phyloP scores from a whole-genome alignment of 1,140 invertebrate species.

The Pectinophora gossypiella region DNA sequence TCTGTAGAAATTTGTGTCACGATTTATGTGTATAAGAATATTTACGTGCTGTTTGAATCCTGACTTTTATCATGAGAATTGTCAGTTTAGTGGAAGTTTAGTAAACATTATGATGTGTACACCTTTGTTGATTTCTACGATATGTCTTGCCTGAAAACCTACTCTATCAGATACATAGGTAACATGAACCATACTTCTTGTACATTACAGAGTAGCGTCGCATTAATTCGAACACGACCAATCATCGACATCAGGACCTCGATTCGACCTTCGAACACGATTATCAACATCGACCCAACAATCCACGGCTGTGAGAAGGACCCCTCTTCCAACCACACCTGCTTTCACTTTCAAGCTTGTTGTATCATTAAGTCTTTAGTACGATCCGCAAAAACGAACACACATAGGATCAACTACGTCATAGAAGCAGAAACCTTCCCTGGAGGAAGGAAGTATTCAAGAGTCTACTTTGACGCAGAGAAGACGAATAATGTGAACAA shows the following conservation, averaged over 20 bases:
- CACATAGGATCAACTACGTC: slow-evolving; percentile 81
- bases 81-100: too few species aligned
- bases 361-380: slow-evolving; percentile 84
- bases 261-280: slow-evolving; percentile 69
- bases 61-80: too few species aligned
- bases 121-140: too few species aligned
- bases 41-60: too few species aligned
- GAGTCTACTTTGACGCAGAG: slow-evolving; percentile 83
- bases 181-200: neutral
- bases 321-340: slow-evolving; percentile 81
- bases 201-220: slow-evolving; percentile 78
- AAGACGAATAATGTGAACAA: slow-evolving; percentile 78
- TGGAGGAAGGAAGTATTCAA: slow-evolving; percentile 86
- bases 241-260: slow-evolving; percentile 90
- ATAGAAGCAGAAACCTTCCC: slow-evolving; percentile 91
- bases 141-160: too few species aligned
- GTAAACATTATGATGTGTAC: neutral
- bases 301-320: slow-evolving; percentile 82
- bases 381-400: slow-evolving; percentile 71
- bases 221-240: slow-evolving; percentile 86
- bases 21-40: too few species aligned
- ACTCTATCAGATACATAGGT: too few species aligned
- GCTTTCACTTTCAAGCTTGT: slow-evolving; percentile 92
- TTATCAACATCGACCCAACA: slow-evolving; percentile 88
- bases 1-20: too few species aligned